Evolutionary conservation across 1,140 invertebrate species (phyloP).

Genomic region (Psilanteris sp.): DNA sequence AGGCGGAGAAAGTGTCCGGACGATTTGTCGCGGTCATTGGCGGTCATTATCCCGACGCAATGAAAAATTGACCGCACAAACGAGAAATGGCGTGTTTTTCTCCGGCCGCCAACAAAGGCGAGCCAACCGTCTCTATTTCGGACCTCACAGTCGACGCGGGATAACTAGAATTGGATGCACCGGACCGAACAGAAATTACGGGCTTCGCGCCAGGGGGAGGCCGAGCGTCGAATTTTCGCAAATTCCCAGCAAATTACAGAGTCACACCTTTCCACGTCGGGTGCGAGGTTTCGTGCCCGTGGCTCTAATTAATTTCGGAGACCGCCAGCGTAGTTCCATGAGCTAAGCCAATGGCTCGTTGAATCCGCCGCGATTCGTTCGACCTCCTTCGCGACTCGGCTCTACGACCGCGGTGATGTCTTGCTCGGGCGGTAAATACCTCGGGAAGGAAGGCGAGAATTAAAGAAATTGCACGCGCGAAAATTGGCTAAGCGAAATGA

Average conservation of each 20-base stretch:
- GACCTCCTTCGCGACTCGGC: constrained; percentile 32
- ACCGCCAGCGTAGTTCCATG: constrained; percentile 61
- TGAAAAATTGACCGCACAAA: constrained; percentile 65
- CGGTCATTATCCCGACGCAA: constrained; percentile 65
- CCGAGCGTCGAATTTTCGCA: constrained; percentile 52
- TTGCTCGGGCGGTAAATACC: constrained; percentile 11
- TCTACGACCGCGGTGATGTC: constrained; percentile 17
- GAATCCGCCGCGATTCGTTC: constrained; percentile 39
- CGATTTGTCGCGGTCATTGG: constrained; percentile 72
- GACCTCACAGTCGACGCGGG: constrained; percentile 43
- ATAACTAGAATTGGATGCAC: constrained; percentile 73
- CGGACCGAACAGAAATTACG: constrained; percentile 65
- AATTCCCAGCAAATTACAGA: constrained; percentile 67
- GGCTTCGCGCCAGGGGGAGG: constrained; percentile 39
- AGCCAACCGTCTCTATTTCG: constrained; percentile 56
- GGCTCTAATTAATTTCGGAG: constrained; percentile 64
- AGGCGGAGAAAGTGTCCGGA: constrained; percentile 26
- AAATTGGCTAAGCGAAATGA: too few relatives aligned
- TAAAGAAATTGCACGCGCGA: too few relatives aligned
- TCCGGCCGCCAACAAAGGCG: constrained; percentile 50
- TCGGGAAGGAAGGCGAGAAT: not conserved
- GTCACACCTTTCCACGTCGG: constrained; percentile 61
- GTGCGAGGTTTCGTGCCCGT: constrained; percentile 56
- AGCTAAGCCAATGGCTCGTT: constrained; percentile 38
- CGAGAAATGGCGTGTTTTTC: constrained; percentile 47